Percentiles rank a stretch among this genome's conserved stretches.
phyloP scores from a whole-genome alignment of 2,888 invertebrate species.

The Noctua janthe region DNA sequence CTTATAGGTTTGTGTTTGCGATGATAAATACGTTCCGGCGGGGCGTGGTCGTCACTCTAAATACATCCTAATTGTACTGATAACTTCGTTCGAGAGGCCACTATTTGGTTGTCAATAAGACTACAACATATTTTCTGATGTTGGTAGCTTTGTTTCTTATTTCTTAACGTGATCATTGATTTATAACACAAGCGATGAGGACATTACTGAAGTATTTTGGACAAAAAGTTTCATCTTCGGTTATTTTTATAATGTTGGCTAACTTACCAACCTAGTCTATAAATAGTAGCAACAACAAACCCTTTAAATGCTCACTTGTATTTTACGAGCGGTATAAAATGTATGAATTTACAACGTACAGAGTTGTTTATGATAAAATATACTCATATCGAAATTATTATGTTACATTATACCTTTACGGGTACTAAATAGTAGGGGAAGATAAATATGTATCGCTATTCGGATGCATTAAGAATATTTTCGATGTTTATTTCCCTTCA shows the following conservation, averaged over 20 bases:
- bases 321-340: slow-evolving; percentile 63
- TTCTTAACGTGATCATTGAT: slow-evolving; percentile 29
- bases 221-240: slow-evolving; percentile 31
- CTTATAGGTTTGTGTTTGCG: slow-evolving; percentile 40
- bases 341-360: slow-evolving; percentile 48
- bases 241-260: slow-evolving; percentile 50
- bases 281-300: slow-evolving; percentile 36
- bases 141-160: slow-evolving; percentile 36
- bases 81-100: slow-evolving; percentile 46
- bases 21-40: slow-evolving; percentile 42
- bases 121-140: slow-evolving; percentile 12
- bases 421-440: slow-evolving; percentile 15
- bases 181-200: slow-evolving; percentile 32
- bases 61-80: slow-evolving; percentile 57
- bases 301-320: slow-evolving; percentile 51
- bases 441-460: slow-evolving; percentile 7
- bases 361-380: slow-evolving; percentile 49
- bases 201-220: slow-evolving; percentile 30
- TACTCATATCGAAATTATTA: slow-evolving; percentile 32
- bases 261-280: slow-evolving; percentile 37
- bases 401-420: slow-evolving; percentile 27
- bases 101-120: slow-evolving; percentile 30
- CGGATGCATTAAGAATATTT: background rate
- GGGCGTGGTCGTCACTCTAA: slow-evolving; percentile 56
- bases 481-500: background rate